Percentiles rank a stretch among this genome's conserved stretches.
These are phyloP conservation scores for Nomada fabriciana DNA, from an alignment of 2,888 invertebrate genomes.

Conservation along the genomic window DNA sequence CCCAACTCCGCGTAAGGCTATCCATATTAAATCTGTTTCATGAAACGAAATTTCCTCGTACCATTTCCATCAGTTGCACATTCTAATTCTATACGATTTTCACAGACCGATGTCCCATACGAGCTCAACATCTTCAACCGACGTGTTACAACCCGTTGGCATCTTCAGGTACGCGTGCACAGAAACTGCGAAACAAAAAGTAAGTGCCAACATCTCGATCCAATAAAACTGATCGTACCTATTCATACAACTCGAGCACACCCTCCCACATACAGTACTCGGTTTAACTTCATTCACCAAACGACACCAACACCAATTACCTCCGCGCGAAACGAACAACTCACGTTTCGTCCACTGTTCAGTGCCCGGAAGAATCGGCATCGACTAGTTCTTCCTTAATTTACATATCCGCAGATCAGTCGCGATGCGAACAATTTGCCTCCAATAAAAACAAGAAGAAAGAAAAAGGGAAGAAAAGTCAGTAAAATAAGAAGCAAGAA, in stretches of 20 bases:
- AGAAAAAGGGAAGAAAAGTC: too few relatives aligned
- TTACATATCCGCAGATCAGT: neutral
- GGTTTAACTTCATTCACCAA: constrained; percentile 16
- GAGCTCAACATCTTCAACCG: too few relatives aligned
- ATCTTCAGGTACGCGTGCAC: neutral
- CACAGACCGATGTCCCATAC: neutral
- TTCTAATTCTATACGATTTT: neutral
- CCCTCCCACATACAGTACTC: neutral
- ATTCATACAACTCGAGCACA: neutral
- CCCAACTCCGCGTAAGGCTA: too few relatives aligned
- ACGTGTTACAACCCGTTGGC: neutral
- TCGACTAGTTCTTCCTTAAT: neutral
- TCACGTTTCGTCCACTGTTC: constrained; percentile 30
- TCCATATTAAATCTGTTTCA: too few relatives aligned
- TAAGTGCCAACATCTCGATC: constrained; percentile 6
- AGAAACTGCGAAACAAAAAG: constrained; percentile 13
- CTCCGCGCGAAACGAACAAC: constrained; percentile 20
- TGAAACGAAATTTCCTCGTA: too few relatives aligned
- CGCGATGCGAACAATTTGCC: constrained; percentile 12
- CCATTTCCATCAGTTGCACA: too few relatives aligned
- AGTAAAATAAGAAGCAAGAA: neutral
- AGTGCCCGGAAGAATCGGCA: constrained; percentile 15
- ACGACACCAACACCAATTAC: constrained; percentile 23
- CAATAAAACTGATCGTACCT: constrained; percentile 14
- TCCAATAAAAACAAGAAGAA: neutral